Conservation (phyloP, 2,113 vertebrate genomes). For the Cricetomys ansorgei region DNA sequence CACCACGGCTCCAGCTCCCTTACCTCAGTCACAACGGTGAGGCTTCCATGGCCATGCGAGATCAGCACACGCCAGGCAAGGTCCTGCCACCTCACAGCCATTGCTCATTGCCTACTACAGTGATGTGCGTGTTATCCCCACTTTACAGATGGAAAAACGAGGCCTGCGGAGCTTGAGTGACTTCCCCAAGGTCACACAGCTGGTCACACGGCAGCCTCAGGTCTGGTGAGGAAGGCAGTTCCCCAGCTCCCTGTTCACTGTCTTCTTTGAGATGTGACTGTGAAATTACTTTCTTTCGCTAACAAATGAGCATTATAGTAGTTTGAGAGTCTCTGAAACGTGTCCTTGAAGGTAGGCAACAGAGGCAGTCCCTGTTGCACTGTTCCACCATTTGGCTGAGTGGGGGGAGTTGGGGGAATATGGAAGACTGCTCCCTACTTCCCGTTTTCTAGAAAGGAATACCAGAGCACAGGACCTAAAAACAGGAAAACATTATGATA, state of each 20-base stretch:
- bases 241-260: not conserved
- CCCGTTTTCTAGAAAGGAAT: not conserved
- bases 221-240: fast-evolving
- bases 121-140: not conserved
- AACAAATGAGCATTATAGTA: not conserved
- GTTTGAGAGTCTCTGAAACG: not conserved
- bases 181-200: not conserved
- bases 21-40: not conserved
- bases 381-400: not conserved
- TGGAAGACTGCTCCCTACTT: not conserved
- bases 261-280: not conserved
- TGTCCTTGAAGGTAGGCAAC: not conserved
- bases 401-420: too few species aligned
- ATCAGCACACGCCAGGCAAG: fast-evolving
- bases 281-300: not conserved
- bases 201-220: not conserved
- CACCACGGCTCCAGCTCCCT: not conserved
- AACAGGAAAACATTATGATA: fast-evolving
- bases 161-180: not conserved
- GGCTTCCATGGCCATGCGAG: not conserved
- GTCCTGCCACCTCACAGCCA: not conserved
- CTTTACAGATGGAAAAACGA: not conserved
- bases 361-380: fast-evolving
- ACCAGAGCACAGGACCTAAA: not conserved
- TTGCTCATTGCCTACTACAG: not conserved